Conservation (phyloP, 2,888 invertebrate species). For the Cordilura impudica region DNA sequence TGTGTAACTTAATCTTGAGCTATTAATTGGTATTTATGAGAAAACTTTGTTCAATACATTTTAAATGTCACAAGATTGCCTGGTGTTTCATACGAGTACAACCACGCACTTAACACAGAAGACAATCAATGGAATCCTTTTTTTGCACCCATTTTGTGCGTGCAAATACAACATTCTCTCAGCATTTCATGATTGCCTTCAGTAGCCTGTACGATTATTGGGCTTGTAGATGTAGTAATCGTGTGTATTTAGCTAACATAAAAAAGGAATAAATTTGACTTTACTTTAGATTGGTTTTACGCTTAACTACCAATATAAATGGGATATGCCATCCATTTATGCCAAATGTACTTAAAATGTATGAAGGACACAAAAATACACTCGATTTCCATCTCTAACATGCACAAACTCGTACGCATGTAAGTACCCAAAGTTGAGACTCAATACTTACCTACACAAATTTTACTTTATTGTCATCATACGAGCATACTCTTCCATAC, state of each 20-base stretch:
- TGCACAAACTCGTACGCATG: neutral
- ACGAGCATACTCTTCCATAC: neutral
- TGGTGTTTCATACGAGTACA: neutral
- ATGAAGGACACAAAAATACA: neutral
- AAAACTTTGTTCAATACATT: neutral
- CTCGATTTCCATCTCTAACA: neutral
- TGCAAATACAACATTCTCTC: neutral
- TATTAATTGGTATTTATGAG: conserved; percentile 8
- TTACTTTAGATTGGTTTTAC: conserved; percentile 53
- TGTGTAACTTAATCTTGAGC: too few species aligned
- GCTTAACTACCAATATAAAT: conserved; percentile 50
- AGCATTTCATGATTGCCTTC: conserved; percentile 10
- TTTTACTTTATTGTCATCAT: too few species aligned
- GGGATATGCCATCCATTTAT: conserved; percentile 38
- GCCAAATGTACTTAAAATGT: conserved; percentile 25
- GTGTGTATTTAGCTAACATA: neutral
- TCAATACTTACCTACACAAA: neutral
- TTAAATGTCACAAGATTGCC: neutral
- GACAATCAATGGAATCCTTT: neutral
- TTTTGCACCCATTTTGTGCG: conserved; percentile 9
- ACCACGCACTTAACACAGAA: neutral
- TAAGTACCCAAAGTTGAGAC: neutral
- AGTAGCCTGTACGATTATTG: too few species aligned
- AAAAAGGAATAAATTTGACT: conserved; percentile 44
- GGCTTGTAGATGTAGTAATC: neutral